Conservation (phyloP, 1,140 invertebrate genomes). For the Heterodera schachtii region DNA sequence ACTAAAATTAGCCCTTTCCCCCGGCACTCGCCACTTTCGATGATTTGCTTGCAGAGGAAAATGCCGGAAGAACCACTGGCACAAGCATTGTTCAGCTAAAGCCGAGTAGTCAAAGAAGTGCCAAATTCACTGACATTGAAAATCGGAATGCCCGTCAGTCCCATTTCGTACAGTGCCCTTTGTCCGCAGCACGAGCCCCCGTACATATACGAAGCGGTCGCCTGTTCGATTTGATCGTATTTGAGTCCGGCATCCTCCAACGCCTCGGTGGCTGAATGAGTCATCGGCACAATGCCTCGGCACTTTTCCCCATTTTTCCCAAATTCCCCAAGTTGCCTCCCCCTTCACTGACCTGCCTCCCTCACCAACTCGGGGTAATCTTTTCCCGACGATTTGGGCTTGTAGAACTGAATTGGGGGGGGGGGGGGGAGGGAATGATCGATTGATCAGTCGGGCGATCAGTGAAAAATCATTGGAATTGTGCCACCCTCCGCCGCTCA, state of each 20-base stretch:
- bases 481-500: slow-evolving; percentile 59
- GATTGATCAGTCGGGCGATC: neutral
- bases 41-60: slow-evolving; percentile 83
- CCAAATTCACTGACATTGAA: slow-evolving; percentile 75
- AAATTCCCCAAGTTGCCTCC: neutral
- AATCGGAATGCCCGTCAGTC: slow-evolving; percentile 93
- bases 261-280: slow-evolving; percentile 76
- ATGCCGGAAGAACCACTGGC: slow-evolving; percentile 91
- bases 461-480: neutral
- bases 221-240: slow-evolving; percentile 82
- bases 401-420: slow-evolving; percentile 75
- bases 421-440: slow-evolving; percentile 22
- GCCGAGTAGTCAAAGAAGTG: neutral
- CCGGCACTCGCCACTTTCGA: slow-evolving; percentile 71
- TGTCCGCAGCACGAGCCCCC: slow-evolving; percentile 96
- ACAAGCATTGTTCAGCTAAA: slow-evolving; percentile 84
- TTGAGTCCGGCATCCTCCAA: slow-evolving; percentile 81
- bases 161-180: slow-evolving; percentile 87
- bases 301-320: neutral
- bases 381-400: slow-evolving; percentile 79
- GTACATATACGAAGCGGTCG: slow-evolving; percentile 89
- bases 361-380: slow-evolving; percentile 94
- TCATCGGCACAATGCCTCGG: neutral
- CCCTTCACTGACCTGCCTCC: slow-evolving; percentile 73
- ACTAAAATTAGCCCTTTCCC: neutral